These are phyloP conservation scores for Hemistola chrysoprasaria DNA, from an alignment of 2,888 invertebrate genomes.

Conservation along the genomic window DNA sequence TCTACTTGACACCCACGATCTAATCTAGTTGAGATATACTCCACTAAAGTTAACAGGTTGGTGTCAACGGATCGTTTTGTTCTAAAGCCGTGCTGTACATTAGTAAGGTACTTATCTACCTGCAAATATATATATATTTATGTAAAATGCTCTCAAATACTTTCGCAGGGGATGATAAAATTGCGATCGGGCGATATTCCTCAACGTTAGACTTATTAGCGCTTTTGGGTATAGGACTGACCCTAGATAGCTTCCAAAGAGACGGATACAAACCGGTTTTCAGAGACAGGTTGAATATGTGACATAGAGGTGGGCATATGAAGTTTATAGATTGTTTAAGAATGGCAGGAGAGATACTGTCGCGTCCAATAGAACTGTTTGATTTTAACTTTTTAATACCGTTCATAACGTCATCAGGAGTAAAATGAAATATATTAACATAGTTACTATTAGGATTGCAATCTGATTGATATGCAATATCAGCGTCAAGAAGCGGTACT, in stretches of 20 bases:
- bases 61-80: background rate
- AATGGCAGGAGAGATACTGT: background rate
- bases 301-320: too few relatives aligned
- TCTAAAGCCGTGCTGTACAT: slow-evolving; percentile 6
- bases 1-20: slow-evolving; percentile 1
- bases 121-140: background rate
- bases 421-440: slow-evolving; percentile 2
- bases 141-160: slow-evolving; percentile 1
- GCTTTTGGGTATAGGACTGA: slow-evolving; percentile 1
- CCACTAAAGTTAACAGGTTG: background rate
- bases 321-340: background rate
- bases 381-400: slow-evolving; percentile 3
- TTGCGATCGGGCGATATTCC: background rate
- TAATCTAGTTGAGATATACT: background rate
- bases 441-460: background rate
- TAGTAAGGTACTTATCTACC: background rate
- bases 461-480: background rate
- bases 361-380: slow-evolving; percentile 1
- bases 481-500: background rate
- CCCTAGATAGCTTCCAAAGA: slow-evolving; percentile 1
- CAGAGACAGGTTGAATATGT: too few relatives aligned
- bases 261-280: background rate
- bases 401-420: background rate
- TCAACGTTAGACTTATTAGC: background rate
- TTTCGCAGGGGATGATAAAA: slow-evolving; percentile 1